These are phyloP conservation scores for Rhinopithecus roxellana DNA, from an alignment of 2,113 vertebrate genomes.

Conservation along the genomic window DNA sequence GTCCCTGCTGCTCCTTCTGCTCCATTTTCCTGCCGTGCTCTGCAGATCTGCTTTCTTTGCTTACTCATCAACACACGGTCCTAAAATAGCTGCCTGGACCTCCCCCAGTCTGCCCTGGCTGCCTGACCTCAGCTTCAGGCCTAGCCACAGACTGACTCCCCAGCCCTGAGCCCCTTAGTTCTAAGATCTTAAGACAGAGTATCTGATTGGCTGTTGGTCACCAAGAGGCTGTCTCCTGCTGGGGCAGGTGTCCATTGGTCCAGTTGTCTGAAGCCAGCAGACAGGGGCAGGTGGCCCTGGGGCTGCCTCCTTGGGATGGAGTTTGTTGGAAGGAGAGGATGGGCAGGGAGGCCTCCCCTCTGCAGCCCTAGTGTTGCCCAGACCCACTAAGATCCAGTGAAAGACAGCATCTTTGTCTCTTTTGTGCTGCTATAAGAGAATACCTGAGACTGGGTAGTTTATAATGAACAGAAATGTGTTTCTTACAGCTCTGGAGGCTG, in stretches of 20 bases:
- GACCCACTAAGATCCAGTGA: not conserved
- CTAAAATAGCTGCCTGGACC: conserved; percentile 44
- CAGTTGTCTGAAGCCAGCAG: not conserved
- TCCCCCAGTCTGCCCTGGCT: not conserved
- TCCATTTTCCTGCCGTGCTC: not conserved
- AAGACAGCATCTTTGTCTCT: not conserved
- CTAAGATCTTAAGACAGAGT: not conserved
- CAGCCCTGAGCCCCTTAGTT: not conserved
- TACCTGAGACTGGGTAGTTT: too few species aligned
- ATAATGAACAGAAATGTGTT: not conserved
- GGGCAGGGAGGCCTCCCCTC: not conserved
- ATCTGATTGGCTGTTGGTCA: not conserved
- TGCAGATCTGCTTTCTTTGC: conserved; percentile 41
- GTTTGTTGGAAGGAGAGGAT: not conserved
- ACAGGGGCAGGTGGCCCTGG: not conserved
- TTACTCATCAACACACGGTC: conserved; percentile 53
- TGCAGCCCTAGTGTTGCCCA: not conserved
- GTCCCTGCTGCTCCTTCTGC: not conserved
- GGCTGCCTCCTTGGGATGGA: not conserved
- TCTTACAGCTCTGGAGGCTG: not conserved
- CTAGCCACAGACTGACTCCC: not conserved
- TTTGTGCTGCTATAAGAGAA: not conserved
- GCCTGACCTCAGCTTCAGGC: not conserved
- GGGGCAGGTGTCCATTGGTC: not conserved
- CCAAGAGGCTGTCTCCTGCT: not conserved